Evolutionary conservation across 92 coral and sea anemone species (phyloP).

Genomic region (Palythoa caribaeorum): DNA sequence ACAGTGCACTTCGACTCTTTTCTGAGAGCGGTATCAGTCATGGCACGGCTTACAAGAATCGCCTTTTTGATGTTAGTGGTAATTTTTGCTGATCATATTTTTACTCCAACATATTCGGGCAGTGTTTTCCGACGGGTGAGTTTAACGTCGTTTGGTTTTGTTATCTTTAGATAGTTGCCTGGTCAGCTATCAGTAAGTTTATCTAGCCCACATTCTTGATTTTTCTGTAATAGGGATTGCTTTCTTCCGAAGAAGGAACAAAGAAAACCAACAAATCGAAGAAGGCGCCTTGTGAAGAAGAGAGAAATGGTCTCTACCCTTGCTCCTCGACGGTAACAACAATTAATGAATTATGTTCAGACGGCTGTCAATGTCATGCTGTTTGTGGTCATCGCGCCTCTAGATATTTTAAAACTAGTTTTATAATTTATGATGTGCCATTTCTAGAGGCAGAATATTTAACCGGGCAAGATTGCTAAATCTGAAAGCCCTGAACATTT

Average conservation of each 20-base stretch:
- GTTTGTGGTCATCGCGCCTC: background rate
- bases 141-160: background rate
- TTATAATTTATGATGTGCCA: background rate
- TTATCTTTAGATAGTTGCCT: too few species aligned
- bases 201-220: background rate
- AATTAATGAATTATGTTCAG: background rate
- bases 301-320: conserved; percentile 67
- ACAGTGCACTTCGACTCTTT: background rate
- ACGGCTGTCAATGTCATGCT: background rate
- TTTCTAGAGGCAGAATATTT: too few species aligned
- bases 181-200: background rate
- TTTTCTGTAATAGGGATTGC: conserved; percentile 22
- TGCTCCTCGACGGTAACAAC: conserved; percentile 85
- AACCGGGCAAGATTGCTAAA: too few species aligned
- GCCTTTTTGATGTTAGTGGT: conserved; percentile 38
- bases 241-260: conserved; percentile 11
- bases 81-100: conserved; percentile 47
- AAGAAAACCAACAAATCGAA: background rate
- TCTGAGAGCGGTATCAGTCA: background rate
- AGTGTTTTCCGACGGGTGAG: conserved; percentile 71
- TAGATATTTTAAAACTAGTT: background rate
- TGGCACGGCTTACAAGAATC: conserved; percentile 33
- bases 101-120: conserved; percentile 54
- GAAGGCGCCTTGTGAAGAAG: conserved; percentile 63
- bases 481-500: too few species aligned